Percentiles rank a stretch among this genome's conserved stretches.
Evolutionary conservation across 2,888 invertebrate species (phyloP).

Genomic region (Tinea semifulvella): DNA sequence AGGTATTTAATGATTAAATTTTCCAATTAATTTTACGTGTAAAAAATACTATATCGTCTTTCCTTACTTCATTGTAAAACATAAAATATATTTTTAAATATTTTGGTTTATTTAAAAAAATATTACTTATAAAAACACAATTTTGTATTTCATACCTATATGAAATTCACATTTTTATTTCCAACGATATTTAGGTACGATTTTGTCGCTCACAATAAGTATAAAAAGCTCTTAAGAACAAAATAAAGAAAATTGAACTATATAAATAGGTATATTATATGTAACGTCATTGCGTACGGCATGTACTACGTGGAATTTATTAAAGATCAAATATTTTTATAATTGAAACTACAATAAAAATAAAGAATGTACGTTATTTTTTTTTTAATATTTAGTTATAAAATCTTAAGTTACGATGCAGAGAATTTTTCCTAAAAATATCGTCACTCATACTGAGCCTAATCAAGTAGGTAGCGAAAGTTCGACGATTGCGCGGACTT

Average conservation of each 20-base stretch:
- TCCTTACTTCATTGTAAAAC: slow-evolving; percentile 29
- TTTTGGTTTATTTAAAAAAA: slow-evolving; percentile 49
- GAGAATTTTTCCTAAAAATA: no score
- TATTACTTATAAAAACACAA: slow-evolving; percentile 58
- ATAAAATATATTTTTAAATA: slow-evolving; percentile 37
- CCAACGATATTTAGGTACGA: neutral
- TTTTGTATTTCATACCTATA: slow-evolving; percentile 35
- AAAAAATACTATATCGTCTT: slow-evolving; percentile 17
- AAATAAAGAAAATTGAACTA: neutral
- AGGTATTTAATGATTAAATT: slow-evolving; percentile 34
- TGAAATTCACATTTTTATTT: neutral
- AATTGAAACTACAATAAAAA: no score
- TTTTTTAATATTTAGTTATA: no score
- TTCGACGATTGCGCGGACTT: no score
- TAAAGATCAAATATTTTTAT: no score
- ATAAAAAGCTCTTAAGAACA: neutral
- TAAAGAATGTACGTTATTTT: no score
- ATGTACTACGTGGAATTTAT: no score
- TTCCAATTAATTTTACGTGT: neutral
- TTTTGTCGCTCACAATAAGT: neutral
- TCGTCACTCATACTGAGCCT: no score
- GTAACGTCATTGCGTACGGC: no score
- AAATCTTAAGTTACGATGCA: no score
- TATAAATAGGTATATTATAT: no score
- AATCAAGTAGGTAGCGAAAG: no score